A percentile compares a stretch with the other conserved stretches of the same genome.
Conservation (phyloP, 2,797 vertebrate species). For the Sebastes elongatus region DNA sequence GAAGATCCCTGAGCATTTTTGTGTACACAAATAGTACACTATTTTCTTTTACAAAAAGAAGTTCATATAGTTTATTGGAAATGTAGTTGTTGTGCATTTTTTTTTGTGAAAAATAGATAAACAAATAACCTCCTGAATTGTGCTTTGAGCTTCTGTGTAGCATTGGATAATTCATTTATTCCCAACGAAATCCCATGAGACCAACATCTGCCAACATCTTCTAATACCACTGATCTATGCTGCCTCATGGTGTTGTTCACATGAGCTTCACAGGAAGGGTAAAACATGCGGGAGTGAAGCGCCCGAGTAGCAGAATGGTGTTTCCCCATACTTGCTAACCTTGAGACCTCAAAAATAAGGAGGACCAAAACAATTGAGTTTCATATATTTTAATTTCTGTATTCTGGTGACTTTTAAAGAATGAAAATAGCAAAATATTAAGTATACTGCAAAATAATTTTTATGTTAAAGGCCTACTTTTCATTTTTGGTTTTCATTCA, state of each 20-base stretch:
- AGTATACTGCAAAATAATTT: no score
- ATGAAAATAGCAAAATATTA: no score
- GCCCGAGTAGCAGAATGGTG: not conserved
- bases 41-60: not conserved
- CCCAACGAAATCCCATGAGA: not conserved
- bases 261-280: not conserved
- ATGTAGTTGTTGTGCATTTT: not conserved
- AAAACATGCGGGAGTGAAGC: fast-evolving
- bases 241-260: not conserved
- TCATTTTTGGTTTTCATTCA: no score
- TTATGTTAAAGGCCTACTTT: no score
- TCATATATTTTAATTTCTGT: no score
- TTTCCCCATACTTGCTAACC: no score
- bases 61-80: not conserved
- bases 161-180: not conserved
- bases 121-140: not conserved
- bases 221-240: not conserved
- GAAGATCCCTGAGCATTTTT: not conserved
- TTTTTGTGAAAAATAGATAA: not conserved
- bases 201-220: not conserved
- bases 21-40: no score
- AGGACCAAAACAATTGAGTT: no score
- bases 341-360: no score
- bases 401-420: no score
- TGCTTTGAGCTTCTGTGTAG: not conserved